Evolutionary conservation across 37 sponge, comb jelly and placozoan genomes (phyloP), one percentile per base, ranked within the genome.

Genomic region (Bolinopsis microptera): DNA sequence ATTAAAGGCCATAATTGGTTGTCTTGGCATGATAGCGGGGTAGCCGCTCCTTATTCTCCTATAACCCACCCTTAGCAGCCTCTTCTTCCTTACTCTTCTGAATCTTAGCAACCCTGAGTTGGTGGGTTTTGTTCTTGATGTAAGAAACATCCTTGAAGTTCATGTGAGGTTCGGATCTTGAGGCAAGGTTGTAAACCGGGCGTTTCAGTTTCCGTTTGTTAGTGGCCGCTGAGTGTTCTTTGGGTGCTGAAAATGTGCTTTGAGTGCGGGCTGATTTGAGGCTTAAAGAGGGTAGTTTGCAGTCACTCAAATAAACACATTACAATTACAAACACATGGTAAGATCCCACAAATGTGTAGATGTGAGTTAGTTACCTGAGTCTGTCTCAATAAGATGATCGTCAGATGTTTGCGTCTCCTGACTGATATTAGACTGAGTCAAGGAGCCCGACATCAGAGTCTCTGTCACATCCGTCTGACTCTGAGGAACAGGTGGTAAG

Each of bases 11-110:
- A n/a, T n/a, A n/a, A n/a, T n/a, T n/a, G n/a, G n/a, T n/a, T n/a
- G n/a, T n/a, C n/a, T n/a, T n/a, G n/a, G n/a, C n/a, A n/a, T n/a
- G n/a, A n/a, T n/a, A n/a, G n/a, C n/a, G n/a, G n/a, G n/a, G n/a
- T n/a, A n/a, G n/a, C n/a, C n/a, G n/a, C n/a, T n/a, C n/a, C n/a
- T n/a, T n/a, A n/a, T n/a, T n/a, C n/a, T n/a, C n/a, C n/a, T n/a
- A n/a, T n/a, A n/a, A 72, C 74, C 5, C 9, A 77, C 80, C 80
- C 33, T 77, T 77, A 9, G 80, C 90, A 39, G 61, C 90, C 24
- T 86, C 90, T 27, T 86, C 61, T 26, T 86, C 90, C 61, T 40
- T 86, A 26, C 90, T 86, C 90, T 86, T 86, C 90, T 86, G 90
- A n/a, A 86, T 39, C 61, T 86, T 86, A 86, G 90, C 90, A 18